These are phyloP conservation scores for Drosophila nr. medialis DNA, from an alignment of 2,888 invertebrate genomes.

Conservation along the genomic window DNA sequence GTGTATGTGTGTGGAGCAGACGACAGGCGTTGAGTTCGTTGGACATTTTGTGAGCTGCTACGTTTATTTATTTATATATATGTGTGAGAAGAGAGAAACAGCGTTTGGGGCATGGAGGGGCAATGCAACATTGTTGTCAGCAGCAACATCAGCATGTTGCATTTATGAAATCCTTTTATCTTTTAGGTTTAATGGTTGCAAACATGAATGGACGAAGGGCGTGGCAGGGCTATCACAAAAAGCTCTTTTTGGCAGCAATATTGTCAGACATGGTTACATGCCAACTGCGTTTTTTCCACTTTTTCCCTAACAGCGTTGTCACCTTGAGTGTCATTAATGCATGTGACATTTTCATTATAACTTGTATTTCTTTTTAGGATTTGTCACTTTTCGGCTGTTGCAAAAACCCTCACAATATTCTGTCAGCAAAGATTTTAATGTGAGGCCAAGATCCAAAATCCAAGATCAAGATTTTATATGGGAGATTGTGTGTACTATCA, in stretches of 20 bases:
- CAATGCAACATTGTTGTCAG: slow-evolving; percentile 77
- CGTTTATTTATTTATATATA: slow-evolving; percentile 76
- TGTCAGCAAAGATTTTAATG: slow-evolving; percentile 24
- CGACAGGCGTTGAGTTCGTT: slow-evolving; percentile 74
- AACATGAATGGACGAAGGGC: slow-evolving; percentile 44
- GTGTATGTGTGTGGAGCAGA: slow-evolving; percentile 34
- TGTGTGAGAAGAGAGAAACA: neutral
- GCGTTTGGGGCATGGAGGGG: slow-evolving; percentile 7
- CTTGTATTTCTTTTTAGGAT: slow-evolving; percentile 43
- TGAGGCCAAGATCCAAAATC: neutral
- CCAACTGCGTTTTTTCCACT: slow-evolving; percentile 37
- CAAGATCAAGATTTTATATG: too few species aligned
- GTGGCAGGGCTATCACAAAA: slow-evolving; percentile 62
- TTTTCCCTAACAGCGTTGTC: slow-evolving; percentile 55
- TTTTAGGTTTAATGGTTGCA: slow-evolving; percentile 73
- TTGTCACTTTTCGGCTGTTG: slow-evolving; percentile 39
- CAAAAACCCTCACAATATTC: slow-evolving; percentile 31
- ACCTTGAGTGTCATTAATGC: slow-evolving; percentile 83
- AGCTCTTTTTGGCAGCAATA: slow-evolving; percentile 80
- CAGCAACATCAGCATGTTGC: slow-evolving; percentile 81
- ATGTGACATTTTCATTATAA: slow-evolving; percentile 83
- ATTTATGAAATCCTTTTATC: slow-evolving; percentile 83
- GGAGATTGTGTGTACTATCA: neutral
- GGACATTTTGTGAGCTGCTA: slow-evolving; percentile 72
- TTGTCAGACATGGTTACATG: slow-evolving; percentile 75